These are phyloP conservation scores for Camptogramma bilineatum DNA, from an alignment of 2,888 invertebrate species.

Conservation along the genomic window DNA sequence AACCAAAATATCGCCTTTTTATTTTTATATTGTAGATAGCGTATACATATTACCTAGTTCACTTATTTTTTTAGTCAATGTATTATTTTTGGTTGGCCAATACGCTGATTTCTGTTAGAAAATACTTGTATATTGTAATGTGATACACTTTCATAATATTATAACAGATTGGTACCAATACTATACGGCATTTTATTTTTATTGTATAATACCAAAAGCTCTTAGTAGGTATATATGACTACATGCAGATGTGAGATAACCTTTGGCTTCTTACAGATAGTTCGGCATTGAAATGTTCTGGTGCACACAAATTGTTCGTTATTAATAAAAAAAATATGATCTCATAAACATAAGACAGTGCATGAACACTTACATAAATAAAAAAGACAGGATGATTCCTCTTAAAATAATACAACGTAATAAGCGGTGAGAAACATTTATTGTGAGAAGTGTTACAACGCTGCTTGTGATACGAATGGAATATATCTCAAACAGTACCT, in stretches of 20 bases:
- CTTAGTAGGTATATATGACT: background rate
- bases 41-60: slow-evolving; percentile 56
- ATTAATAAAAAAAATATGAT: background rate
- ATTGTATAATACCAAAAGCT: background rate
- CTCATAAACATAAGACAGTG: background rate
- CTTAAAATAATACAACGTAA: background rate
- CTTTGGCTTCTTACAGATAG: background rate
- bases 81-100: slow-evolving; percentile 63
- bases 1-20: slow-evolving; percentile 54
- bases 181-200: slow-evolving; percentile 35
- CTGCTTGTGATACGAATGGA: background rate
- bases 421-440: background rate
- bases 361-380: background rate
- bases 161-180: slow-evolving; percentile 70
- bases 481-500: background rate
- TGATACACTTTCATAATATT: slow-evolving; percentile 66
- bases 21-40: slow-evolving; percentile 61
- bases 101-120: slow-evolving; percentile 62
- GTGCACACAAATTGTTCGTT: too few relatives aligned
- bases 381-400: background rate
- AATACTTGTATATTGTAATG: slow-evolving; percentile 71
- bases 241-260: background rate
- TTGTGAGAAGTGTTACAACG: background rate
- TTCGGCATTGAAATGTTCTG: too few relatives aligned
- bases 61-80: slow-evolving; percentile 65